phyloP scores from a whole-genome alignment of 2,113 vertebrate genomes.

The Pleuronectes platessa region DNA sequence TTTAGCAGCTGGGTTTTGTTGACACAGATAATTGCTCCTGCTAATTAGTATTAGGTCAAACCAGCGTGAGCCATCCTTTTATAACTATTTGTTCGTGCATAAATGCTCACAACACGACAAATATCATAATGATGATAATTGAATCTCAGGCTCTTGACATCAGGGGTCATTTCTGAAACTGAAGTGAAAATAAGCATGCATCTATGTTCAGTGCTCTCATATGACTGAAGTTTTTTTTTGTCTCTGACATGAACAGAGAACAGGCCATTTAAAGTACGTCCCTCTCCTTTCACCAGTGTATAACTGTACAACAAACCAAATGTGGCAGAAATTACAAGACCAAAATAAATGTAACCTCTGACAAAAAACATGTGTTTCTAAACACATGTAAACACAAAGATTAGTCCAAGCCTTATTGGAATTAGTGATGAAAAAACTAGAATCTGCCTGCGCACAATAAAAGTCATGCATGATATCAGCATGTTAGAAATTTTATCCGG shows the following conservation, averaged over 20 bases:
- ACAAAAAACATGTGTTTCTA: not conserved
- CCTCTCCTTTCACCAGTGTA: not conserved
- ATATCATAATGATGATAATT: not conserved
- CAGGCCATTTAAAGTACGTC: too few species aligned
- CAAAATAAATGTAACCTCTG: not conserved
- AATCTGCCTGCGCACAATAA: not conserved
- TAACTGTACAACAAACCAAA: not conserved
- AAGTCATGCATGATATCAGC: not conserved
- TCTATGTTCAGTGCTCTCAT: too few species aligned
- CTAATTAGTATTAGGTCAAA: not conserved
- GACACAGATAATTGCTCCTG: not conserved
- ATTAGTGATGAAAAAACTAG: conserved; percentile 6
- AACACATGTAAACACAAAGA: too few species aligned
- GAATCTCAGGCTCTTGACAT: not conserved
- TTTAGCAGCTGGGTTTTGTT: conserved; percentile 28
- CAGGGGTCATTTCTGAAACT: conserved; percentile 1
- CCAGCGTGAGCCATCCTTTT: not conserved
- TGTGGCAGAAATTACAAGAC: not conserved
- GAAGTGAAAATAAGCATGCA: not conserved
- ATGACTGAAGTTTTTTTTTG: too few species aligned
- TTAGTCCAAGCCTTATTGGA: not conserved
- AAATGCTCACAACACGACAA: not conserved
- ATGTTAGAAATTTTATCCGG: conserved; percentile 9
- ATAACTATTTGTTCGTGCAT: not conserved
- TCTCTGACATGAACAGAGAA: not conserved